These are phyloP conservation scores for Busseola fusca DNA, from an alignment of 2,888 invertebrate species.

Conservation along the genomic window DNA sequence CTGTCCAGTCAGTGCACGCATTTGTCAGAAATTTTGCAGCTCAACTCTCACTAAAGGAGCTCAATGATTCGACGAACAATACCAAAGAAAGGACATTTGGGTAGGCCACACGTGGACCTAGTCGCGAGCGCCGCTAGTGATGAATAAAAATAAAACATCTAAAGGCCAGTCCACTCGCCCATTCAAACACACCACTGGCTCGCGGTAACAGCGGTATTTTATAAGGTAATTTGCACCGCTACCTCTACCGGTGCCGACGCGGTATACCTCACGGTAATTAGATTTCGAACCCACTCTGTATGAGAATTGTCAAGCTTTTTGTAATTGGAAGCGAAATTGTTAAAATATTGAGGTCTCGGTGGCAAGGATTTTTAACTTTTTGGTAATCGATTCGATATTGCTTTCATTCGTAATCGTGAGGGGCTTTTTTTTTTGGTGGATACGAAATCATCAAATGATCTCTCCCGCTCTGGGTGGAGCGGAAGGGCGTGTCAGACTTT, in stretches of 20 bases:
- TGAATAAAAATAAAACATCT: too few species aligned
- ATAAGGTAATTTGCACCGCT: conserved; percentile 39
- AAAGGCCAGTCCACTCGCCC: conserved; percentile 26
- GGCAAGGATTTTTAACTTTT: neutral
- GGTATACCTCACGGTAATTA: conserved; percentile 45
- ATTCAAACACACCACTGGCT: conserved; percentile 34
- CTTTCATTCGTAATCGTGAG: neutral
- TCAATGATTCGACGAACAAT: too few species aligned
- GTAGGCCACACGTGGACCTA: too few species aligned
- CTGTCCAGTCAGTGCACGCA: too few species aligned
- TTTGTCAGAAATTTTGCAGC: too few species aligned
- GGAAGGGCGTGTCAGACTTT: too few species aligned
- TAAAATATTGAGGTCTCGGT: neutral
- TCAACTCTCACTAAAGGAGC: too few species aligned
- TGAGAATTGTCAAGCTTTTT: conserved; percentile 12
- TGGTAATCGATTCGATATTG: neutral
- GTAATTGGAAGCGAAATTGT: neutral
- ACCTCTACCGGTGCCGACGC: neutral
- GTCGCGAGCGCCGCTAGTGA: too few species aligned
- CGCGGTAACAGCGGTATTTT: conserved; percentile 40
- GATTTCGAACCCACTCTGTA: conserved; percentile 30
- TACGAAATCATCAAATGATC: too few species aligned
- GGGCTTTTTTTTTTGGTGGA: neutral
- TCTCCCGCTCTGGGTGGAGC: too few species aligned
- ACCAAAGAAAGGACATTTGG: too few species aligned